Base-by-base conservation (phyloP, 2,113 vertebrate genomes). In the Pedionomus torquatus region DNA sequence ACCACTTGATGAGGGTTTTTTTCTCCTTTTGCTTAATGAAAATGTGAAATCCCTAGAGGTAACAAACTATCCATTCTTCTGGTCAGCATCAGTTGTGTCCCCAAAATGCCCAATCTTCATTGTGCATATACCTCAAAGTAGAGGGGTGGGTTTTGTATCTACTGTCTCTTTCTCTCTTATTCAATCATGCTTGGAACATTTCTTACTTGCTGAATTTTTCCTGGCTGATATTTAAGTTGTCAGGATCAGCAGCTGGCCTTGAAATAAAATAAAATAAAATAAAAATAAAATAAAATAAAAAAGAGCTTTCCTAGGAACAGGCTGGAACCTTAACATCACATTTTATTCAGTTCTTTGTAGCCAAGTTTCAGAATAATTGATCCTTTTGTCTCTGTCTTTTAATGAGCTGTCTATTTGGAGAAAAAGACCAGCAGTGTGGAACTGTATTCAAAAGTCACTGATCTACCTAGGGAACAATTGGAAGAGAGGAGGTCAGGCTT, bases 271-370 rank as follows among this genome's bases (percentile, higher is more conserved):
- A n/a, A n/a, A n/a, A n/a, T n/a, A n/a, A n/a, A n/a, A n/a, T n/a
- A n/a, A n/a, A n/a, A n/a, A n/a, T n/a, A n/a, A n/a, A n/a, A n/a
- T n/a, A n/a, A n/a, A n/a, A n/a, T n/a, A n/a, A 88, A 77, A 83
- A 89, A 5, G 69, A 70, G 17, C 77, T 89, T 97, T 84, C 51
- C 72, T 44, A 10, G 80, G 89, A 96, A 58, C 90, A 70, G 66
- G 41, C 75, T 87, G 61, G 61, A 89, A 90, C 74, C 51, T 82
- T 63, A 74, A 88, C 60, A 85, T 86, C 70, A 41, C 2, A 0
- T 93, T 97, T 87, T 94, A 69, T 97, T 91, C 75, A 41, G 31
- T 35, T 88, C 89, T 95, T 78, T 79, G 70, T 79, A 90, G 72
- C 90, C 19, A 13, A 63, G 63, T 63, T 86, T 72, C 60, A 88